phyloP scores from a whole-genome alignment of 1,140 invertebrate species.

The Heliconius hermathena region DNA sequence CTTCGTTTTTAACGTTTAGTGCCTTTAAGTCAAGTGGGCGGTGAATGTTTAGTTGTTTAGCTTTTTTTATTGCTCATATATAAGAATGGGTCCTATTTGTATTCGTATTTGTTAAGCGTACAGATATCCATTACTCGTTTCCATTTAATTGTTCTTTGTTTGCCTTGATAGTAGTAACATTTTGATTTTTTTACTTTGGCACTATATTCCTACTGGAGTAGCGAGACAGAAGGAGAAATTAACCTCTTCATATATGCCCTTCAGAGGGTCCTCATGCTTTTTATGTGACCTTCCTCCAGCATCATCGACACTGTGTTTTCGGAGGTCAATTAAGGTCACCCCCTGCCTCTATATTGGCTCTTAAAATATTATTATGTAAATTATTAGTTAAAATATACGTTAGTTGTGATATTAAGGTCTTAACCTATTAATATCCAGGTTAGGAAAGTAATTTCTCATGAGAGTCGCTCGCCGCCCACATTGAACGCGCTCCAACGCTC shows the following conservation, averaged over 20 bases:
- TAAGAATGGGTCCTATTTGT: background rate
- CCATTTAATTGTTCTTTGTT: background rate
- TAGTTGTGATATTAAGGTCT: background rate
- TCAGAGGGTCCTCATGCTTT: too few species aligned
- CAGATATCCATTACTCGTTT: background rate
- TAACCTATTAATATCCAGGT: slow-evolving; percentile 24
- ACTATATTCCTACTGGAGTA: background rate
- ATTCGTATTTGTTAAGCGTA: background rate
- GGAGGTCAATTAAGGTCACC: too few species aligned
- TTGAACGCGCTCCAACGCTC: slow-evolving; percentile 19
- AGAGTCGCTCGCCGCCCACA: slow-evolving; percentile 26
- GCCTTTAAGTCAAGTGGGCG: slow-evolving; percentile 32
- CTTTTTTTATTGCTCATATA: slow-evolving; percentile 6
- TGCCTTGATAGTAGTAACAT: background rate
- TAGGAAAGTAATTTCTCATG: slow-evolving; percentile 23
- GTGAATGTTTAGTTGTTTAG: slow-evolving; percentile 15
- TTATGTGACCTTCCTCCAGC: too few species aligned
- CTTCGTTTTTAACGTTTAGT: slow-evolving; percentile 29
- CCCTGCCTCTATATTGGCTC: background rate
- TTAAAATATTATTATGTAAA: background rate
- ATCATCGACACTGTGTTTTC: too few species aligned
- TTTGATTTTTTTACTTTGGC: background rate
- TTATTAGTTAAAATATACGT: background rate
- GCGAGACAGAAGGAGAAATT: too few species aligned
- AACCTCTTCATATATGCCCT: too few species aligned